Percentiles rank a stretch among this genome's conserved stretches.
phyloP scores from a whole-genome alignment of 2,888 invertebrate species.

The Cremastinae sp. region DNA sequence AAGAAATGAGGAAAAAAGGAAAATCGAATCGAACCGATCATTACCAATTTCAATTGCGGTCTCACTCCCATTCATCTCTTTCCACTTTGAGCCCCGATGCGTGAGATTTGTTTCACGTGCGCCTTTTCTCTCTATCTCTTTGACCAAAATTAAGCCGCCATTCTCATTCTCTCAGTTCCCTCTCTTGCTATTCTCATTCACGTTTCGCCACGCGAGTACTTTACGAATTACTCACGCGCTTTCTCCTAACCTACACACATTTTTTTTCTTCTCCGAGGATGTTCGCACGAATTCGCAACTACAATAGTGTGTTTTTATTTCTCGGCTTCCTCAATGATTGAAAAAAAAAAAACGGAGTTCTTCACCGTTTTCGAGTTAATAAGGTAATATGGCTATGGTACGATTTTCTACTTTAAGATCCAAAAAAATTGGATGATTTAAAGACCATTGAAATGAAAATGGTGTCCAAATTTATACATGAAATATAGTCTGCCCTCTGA shows the following conservation, averaged over 20 bases:
- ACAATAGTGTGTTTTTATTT: slow-evolving; percentile 39
- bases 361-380: too few species aligned
- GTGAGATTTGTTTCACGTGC: slow-evolving; percentile 18
- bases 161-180: neutral
- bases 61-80: slow-evolving; percentile 22
- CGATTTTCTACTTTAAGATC: too few species aligned
- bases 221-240: slow-evolving; percentile 42
- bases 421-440: too few species aligned
- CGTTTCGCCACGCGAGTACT: neutral
- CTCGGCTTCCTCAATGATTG: slow-evolving; percentile 37
- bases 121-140: slow-evolving; percentile 25
- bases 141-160: slow-evolving; percentile 20
- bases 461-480: too few species aligned
- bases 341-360: neutral
- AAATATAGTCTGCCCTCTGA: too few species aligned
- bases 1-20: slow-evolving; percentile 44
- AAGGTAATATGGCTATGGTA: too few species aligned
- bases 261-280: slow-evolving; percentile 66
- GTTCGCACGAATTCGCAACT: slow-evolving; percentile 68
- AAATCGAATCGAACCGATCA: slow-evolving; percentile 64
- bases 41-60: slow-evolving; percentile 54
- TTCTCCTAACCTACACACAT: slow-evolving; percentile 58
- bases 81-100: slow-evolving; percentile 33
- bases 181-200: slow-evolving; percentile 19
- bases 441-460: too few species aligned